Conservation (phyloP, 2,888 invertebrate species). For the Agrotis puta region DNA sequence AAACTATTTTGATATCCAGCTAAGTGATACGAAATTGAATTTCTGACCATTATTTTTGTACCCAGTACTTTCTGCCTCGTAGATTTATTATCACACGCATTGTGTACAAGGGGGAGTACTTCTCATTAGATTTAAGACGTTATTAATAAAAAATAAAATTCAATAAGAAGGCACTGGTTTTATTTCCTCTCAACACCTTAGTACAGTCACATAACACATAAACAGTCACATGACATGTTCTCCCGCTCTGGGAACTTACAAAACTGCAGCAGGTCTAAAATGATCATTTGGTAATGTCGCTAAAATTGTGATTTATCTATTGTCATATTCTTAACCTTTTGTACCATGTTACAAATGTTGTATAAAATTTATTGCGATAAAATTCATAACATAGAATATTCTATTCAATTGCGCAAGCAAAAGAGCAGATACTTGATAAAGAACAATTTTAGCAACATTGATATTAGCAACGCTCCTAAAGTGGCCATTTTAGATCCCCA, state of each 20-base stretch:
- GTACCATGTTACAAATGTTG: too few species aligned
- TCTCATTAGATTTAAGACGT: constrained; percentile 61
- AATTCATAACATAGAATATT: too few species aligned
- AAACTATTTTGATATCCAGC: constrained; percentile 37
- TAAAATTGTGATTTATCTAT: too few species aligned
- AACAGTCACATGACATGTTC: background rate
- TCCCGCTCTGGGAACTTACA: background rate
- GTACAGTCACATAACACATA: background rate
- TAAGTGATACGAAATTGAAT: constrained; percentile 36
- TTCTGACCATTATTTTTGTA: constrained; percentile 37
- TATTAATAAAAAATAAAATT: constrained; percentile 43
- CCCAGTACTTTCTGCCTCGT: constrained; percentile 31
- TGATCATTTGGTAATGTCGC: too few species aligned
- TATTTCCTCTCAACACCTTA: constrained; percentile 7
- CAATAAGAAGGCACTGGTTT: constrained; percentile 33
- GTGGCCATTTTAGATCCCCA: too few species aligned
- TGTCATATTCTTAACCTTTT: too few species aligned
- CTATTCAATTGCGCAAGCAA: too few species aligned
- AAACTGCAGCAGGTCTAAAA: background rate
- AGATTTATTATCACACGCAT: constrained; percentile 15
- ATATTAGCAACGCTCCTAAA: too few species aligned
- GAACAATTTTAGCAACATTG: too few species aligned
- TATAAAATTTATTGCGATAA: too few species aligned
- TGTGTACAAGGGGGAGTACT: constrained; percentile 51
- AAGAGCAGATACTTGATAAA: too few species aligned